Evolutionary conservation across 2,888 invertebrate genomes (phyloP), one percentile per base, ranked within the genome.

Genomic region (Epistrophe grossulariae): DNA sequence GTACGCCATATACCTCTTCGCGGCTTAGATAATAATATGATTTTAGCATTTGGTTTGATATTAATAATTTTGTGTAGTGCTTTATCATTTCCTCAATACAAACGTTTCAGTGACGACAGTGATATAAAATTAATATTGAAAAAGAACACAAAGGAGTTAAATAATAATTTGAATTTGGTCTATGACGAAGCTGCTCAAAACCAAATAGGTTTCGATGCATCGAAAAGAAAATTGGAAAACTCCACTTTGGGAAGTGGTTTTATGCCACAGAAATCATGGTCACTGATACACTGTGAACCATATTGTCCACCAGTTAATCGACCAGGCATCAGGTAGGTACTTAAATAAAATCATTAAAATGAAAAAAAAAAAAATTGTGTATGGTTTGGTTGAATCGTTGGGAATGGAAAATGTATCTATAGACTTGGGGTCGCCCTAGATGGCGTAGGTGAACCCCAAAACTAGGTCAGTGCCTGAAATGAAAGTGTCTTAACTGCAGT

Each of bases 301-400:
- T 89, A 90, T 88, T 92, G 92, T 90, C 89, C 89, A 40, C 82
- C 89, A 88, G 90, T 90, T 64, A 90, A 90, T 89, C 90, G 89
- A 88, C 89, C 38, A 24, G 68, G 13, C 40, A 15, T 55, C 3
- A 59, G 72, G 72, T 73, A 45, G 11, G 71, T 40, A 64, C 2
- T 52, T 76, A 55, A 64, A 62, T 62, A 43, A 62, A 45, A 43
- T n/a, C n/a, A 45, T 64, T 28, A 28, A 28, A 45, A 8, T 24
- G 3, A 24, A 24, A 24, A 24, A 2, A 24, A 24, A 24, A 24
- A 24, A 24, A 24, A 24, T 24, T 2, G 24, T 17, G 1, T 15
- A 19, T 24, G 28, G 28, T 31, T 11, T 1, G n/a, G 8, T 48
- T 66, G 13, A 3, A 28, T 45, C 9, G 45, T 45, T 60, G 11